Conservation (phyloP, 2,888 invertebrate species). For the Nebria salina region DNA sequence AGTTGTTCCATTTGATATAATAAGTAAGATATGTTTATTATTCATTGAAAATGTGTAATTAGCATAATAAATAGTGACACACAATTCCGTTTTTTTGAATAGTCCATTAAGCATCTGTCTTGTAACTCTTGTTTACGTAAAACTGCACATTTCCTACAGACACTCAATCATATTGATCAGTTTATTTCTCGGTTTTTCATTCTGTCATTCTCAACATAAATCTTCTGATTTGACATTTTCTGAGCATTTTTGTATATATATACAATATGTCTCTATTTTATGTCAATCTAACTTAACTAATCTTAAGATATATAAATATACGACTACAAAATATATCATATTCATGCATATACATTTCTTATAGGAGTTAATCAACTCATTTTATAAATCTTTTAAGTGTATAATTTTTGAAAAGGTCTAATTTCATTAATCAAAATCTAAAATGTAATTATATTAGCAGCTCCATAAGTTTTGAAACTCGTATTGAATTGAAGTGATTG, state of each 20-base stretch:
- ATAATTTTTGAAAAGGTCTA: too few relatives aligned
- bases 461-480: too few relatives aligned
- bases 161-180: constrained; percentile 1
- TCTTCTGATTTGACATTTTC: background rate
- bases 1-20: background rate
- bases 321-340: too few relatives aligned
- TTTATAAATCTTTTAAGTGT: too few relatives aligned
- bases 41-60: background rate
- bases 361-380: too few relatives aligned
- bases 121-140: background rate
- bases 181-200: background rate
- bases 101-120: background rate
- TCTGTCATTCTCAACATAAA: background rate
- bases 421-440: too few relatives aligned
- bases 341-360: too few relatives aligned
- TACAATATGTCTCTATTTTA: background rate
- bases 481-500: too few relatives aligned
- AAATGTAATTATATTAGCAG: too few relatives aligned
- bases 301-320: background rate
- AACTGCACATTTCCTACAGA: background rate
- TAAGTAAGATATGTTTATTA: background rate
- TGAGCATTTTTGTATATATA: background rate
- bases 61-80: background rate
- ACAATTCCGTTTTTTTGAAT: background rate
- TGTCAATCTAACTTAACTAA: too few relatives aligned